Base-by-base conservation (phyloP, 1,140 invertebrate genomes). In the Drosophila insularis region DNA sequence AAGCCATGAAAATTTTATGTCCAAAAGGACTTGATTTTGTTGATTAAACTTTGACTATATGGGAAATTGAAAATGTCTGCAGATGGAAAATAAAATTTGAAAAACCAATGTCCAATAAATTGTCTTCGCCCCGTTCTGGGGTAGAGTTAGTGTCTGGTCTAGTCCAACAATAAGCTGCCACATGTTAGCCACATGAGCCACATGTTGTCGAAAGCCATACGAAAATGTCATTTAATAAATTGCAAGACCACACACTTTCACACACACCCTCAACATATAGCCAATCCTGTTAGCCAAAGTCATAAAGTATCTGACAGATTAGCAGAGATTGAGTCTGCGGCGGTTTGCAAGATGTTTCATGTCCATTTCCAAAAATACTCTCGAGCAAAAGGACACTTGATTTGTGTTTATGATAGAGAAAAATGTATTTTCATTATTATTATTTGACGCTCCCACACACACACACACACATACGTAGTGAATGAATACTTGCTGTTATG, bases 181-280 rank as follows among this genome's bases (percentile, higher is more conserved):
- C 54, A 58, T 27, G 31, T 59, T 68, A 39, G 73, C 64, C 73
- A 61, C 60, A 70, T 46, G 54, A 70, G n/a, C n/a, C n/a, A n/a
- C n/a, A 76, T 77, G 70, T 76, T 60, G 60, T 17, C n/a, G 39
- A 35, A 13, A 14, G 1, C 27, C 19, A 54, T 46, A 54, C 23
- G 62, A 21, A 63, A 63, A n/a, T 54, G 27, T 27, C 74, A 77
- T 70, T 77, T 77, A 70, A 70, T 77, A 68, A 61, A 77, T 64
- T 76, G 74, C 40, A 50, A 50, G 13, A 50, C 2, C 40, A 43
- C 40, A 40, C 1, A 46, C 43, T 46, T 14, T 21, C 43, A 21
- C 19, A 21, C 14, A 17, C 4, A 46, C 6, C 10, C n/a, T 14
- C 10, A 50, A 21, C 19, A 50, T 2, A 21, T 2, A 46, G 1